Percentiles rank a stretch among this genome's conserved stretches.
These are phyloP conservation scores for Ranitomeya variabilis DNA, from an alignment of 2,113 vertebrate genomes.

Conservation along the genomic window DNA sequence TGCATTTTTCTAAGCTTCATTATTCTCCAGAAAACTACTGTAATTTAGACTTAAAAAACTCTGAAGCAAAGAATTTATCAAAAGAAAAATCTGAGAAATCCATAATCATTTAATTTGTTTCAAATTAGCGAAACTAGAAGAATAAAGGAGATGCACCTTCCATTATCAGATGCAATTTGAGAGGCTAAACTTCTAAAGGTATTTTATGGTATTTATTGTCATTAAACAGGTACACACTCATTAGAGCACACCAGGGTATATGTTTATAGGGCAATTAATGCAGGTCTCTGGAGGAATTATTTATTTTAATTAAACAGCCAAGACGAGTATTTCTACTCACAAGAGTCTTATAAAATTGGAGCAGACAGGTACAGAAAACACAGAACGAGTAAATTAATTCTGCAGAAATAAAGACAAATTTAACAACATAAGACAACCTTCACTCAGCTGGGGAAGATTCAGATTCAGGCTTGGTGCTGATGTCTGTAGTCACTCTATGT, in stretches of 20 bases:
- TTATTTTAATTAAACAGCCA: slow-evolving; percentile 44
- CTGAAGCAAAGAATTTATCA: too few species aligned
- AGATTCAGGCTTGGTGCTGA: too few species aligned
- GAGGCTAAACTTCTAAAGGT: slow-evolving; percentile 1
- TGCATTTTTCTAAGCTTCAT: too few species aligned
- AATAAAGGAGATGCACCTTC: background rate
- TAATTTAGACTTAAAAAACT: too few species aligned
- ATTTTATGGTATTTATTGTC: slow-evolving; percentile 37
- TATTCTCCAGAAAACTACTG: too few species aligned
- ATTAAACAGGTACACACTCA: slow-evolving; percentile 40
- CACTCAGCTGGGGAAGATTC: background rate
- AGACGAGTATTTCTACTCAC: slow-evolving; percentile 19
- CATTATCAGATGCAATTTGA: background rate
- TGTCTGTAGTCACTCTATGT: too few species aligned
- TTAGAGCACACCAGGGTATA: slow-evolving; percentile 34
- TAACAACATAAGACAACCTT: background rate
- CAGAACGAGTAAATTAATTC: background rate
- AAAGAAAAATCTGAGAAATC: background rate
- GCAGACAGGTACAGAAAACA: background rate
- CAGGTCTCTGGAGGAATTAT: slow-evolving; percentile 35
- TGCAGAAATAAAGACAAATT: background rate
- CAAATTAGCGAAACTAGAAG: background rate
- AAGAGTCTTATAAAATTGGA: background rate
- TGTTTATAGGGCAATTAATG: slow-evolving; percentile 45
- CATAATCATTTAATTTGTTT: background rate